phyloP scores from a whole-genome alignment of 2,113 vertebrate genomes.

The Rhinolophus ferrumequinum region DNA sequence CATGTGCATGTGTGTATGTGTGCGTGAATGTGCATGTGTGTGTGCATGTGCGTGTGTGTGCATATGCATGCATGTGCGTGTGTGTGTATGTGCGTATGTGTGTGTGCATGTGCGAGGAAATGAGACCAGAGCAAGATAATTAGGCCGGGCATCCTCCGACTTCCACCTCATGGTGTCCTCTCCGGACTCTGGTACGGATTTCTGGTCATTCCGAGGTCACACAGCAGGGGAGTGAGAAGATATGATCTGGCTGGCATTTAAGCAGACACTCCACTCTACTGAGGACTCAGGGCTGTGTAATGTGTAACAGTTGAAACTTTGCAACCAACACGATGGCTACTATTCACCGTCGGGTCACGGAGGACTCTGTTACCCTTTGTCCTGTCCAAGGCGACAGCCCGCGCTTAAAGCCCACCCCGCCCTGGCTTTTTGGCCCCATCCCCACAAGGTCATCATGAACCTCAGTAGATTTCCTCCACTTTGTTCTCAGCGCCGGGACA shows the following conservation, averaged over 20 bases:
- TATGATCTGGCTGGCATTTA: fast-evolving
- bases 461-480: too few relatives aligned
- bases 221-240: fast-evolving
- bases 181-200: fast-evolving
- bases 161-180: fast-evolving
- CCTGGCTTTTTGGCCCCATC: background rate
- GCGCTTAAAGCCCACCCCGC: fast-evolving
- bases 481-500: background rate
- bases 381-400: background rate
- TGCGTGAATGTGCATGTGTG: too few relatives aligned
- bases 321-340: background rate
- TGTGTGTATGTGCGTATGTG: fast-evolving
- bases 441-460: background rate
- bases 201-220: fast-evolving
- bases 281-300: fast-evolving
- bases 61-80: too few relatives aligned
- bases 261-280: background rate
- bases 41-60: fast-evolving
- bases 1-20: too few relatives aligned
- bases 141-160: fast-evolving
- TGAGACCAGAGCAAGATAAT: background rate
- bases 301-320: fast-evolving
- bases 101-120: background rate
- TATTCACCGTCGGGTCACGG: background rate
- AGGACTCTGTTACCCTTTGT: fast-evolving